phyloP scores from a whole-genome alignment of 1,140 invertebrate genomes.

The Sycobia sp. region DNA sequence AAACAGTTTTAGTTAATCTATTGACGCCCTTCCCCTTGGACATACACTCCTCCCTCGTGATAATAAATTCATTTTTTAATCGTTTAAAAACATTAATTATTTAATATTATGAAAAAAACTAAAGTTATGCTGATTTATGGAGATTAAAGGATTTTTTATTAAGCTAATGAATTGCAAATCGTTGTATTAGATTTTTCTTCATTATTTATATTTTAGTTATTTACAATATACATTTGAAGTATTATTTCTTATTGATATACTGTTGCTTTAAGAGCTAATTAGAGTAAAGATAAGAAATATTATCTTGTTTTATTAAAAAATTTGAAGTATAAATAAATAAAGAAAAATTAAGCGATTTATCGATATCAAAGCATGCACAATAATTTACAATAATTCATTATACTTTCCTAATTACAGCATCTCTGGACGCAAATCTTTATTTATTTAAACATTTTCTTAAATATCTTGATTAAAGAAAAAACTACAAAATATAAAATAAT shows the following conservation, averaged over 20 bases:
- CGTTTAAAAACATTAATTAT: no score
- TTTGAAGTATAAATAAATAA: conserved; percentile 26
- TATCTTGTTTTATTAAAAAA: conserved; percentile 19
- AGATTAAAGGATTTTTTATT: no score
- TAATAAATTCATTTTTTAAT: no score
- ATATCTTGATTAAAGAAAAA: conserved; percentile 20
- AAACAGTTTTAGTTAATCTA: no score
- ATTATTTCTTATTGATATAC: conserved; percentile 22
- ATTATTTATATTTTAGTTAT: conserved; percentile 36
- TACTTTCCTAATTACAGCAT: conserved; percentile 17
- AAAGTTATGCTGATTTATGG: no score
- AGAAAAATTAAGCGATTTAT: conserved; percentile 25
- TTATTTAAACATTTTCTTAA: conserved; percentile 18
- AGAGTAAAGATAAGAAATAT: conserved; percentile 24
- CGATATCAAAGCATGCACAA: conserved; percentile 25
- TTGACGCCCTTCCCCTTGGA: no score
- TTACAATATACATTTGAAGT: conserved; percentile 36
- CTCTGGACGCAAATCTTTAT: conserved; percentile 4
- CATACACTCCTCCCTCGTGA: no score
- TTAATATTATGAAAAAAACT: no score
- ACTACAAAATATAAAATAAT: conserved; percentile 33
- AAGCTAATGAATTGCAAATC: not conserved
- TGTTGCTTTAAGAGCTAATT: conserved; percentile 28
- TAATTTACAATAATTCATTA: conserved; percentile 30
- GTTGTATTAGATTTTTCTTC: conserved; percentile 23